Evolutionary conservation across 1,140 invertebrate genomes (phyloP).

Genomic region (Bradynema listronoti): DNA sequence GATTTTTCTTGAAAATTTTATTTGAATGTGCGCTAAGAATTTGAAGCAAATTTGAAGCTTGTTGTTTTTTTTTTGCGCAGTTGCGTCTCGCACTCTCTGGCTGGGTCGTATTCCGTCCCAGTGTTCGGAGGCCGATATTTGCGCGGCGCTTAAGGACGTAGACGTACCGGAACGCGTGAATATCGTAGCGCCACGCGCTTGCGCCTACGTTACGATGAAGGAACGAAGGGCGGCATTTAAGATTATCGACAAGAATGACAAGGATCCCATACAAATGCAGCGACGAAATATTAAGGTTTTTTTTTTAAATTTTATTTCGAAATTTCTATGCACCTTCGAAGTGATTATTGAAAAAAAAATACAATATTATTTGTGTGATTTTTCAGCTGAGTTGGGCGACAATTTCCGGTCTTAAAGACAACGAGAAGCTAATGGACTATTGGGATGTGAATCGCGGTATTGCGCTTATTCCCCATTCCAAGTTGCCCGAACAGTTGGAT

Average conservation of each 20-base stretch:
- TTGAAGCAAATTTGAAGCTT: too few relatives aligned
- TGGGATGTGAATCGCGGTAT: constrained; percentile 35
- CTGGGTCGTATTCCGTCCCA: constrained; percentile 39
- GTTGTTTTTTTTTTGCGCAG: too few relatives aligned
- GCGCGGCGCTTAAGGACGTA: constrained; percentile 70
- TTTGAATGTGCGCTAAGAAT: too few relatives aligned
- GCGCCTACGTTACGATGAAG: constrained; percentile 48
- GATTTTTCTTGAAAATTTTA: too few relatives aligned
- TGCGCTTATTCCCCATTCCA: constrained; percentile 33
- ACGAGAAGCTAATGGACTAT: constrained; percentile 30
- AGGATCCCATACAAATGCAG: constrained; percentile 15
- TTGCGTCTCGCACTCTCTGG: constrained; percentile 44
- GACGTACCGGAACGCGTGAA: constrained; percentile 68
- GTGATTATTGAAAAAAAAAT: neutral
- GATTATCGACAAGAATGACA: constrained; percentile 34
- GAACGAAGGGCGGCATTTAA: constrained; percentile 38
- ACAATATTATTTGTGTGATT: constrained; percentile 9
- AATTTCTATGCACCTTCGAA: neutral
- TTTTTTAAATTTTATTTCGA: constrained; percentile 11
- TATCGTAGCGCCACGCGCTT: constrained; percentile 42
- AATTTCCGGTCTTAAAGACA: constrained; percentile 27
- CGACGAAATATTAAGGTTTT: constrained; percentile 30
- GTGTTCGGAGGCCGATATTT: constrained; percentile 74
- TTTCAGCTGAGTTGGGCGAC: constrained; percentile 38
- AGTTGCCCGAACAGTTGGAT: constrained; percentile 27